Conservation (phyloP, 2,888 invertebrate species). For the Scaptomyza caliginosa region DNA sequence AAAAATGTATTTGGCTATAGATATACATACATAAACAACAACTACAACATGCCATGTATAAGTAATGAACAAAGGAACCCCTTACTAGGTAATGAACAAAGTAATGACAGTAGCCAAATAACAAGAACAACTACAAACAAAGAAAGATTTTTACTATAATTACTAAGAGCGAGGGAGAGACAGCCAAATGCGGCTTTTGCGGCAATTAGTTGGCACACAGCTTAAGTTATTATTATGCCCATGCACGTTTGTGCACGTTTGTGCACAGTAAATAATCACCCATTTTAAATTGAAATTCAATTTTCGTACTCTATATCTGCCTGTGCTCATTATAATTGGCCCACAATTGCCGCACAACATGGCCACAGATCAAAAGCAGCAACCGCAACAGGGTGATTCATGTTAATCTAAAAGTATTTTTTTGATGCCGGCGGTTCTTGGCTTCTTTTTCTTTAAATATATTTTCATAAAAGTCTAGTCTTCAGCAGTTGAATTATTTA, state of each 20-base stretch:
- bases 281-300: constrained; percentile 71
- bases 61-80: constrained; percentile 10
- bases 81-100: constrained; percentile 36
- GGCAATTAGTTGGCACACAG: constrained; percentile 74
- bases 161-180: neutral
- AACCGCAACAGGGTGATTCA: too few relatives aligned
- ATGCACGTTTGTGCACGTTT: constrained; percentile 15
- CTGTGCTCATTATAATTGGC: constrained; percentile 58
- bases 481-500: too few relatives aligned
- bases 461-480: too few relatives aligned
- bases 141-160: neutral
- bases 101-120: constrained; percentile 45
- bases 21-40: constrained; percentile 31
- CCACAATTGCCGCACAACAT: constrained; percentile 30
- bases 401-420: too few relatives aligned
- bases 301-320: constrained; percentile 38
- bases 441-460: too few relatives aligned
- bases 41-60: constrained; percentile 9
- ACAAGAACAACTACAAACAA: constrained; percentile 13
- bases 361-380: neutral
- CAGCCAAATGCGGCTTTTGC: constrained; percentile 42
- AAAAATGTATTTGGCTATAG: constrained; percentile 52
- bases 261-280: constrained; percentile 61
- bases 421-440: too few relatives aligned
- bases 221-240: constrained; percentile 69